Evolutionary conservation across 2,113 vertebrate genomes (phyloP).

Genomic region (Dunckerocampus dactyliophorus): DNA sequence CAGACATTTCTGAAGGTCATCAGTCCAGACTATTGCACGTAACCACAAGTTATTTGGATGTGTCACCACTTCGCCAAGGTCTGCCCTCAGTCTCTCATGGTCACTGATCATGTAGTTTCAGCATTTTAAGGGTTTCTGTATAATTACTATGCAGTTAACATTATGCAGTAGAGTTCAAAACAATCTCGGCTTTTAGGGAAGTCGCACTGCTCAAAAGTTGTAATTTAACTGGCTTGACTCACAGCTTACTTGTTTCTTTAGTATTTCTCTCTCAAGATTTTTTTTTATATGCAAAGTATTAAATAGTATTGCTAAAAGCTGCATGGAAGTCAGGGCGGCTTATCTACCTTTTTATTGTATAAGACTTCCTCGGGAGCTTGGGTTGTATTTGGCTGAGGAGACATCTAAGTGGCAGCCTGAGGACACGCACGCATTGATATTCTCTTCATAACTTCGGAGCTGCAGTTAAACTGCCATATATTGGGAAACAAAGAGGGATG

Average conservation of each 20-base stretch:
- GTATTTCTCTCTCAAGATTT: neutral
- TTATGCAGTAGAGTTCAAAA: no score
- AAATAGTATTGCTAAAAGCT: neutral
- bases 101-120: no score
- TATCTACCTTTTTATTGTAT: conserved; percentile 9
- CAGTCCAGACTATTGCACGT: no score
- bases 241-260: neutral
- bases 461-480: conserved; percentile 3
- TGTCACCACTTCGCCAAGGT: no score
- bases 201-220: no score
- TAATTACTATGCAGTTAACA: no score
- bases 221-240: neutral
- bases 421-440: conserved; percentile 26
- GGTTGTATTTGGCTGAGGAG: conserved; percentile 15
- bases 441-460: conserved; percentile 22
- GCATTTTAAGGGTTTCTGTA: no score
- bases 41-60: no score
- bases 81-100: no score
- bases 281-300: neutral
- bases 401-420: conserved; percentile 22
- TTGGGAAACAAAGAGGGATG: conserved; percentile 14
- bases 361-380: conserved; percentile 11
- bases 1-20: no score
- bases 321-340: conserved; percentile 1
- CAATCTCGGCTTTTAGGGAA: no score